Conservation (phyloP, 2,888 invertebrate species). For the Temnothorax unifasciatus region DNA sequence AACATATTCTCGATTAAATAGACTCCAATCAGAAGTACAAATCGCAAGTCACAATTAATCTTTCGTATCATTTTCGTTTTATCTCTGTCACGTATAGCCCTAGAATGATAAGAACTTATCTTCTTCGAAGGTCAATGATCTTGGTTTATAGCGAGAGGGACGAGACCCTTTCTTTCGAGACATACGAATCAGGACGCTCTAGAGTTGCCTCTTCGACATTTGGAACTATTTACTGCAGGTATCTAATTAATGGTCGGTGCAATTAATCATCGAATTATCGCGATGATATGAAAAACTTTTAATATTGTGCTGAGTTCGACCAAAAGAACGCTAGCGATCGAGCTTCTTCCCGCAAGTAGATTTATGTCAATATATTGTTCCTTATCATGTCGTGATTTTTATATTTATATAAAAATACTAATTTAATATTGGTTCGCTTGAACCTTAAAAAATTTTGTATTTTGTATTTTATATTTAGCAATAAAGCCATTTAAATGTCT, state of each 20-base stretch:
- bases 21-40: conserved; percentile 19
- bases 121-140: conserved; percentile 73
- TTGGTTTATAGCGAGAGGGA: conserved; percentile 64
- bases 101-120: conserved; percentile 56
- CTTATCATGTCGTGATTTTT: background rate
- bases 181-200: conserved; percentile 71
- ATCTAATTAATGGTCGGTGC: conserved; percentile 60
- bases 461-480: background rate
- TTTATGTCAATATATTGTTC: background rate
- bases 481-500: background rate
- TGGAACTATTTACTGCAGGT: conserved; percentile 52
- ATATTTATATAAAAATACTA: too few species aligned
- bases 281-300: background rate
- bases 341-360: background rate
- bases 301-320: background rate
- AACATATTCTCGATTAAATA: conserved; percentile 7
- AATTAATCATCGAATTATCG: conserved; percentile 29
- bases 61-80: conserved; percentile 41
- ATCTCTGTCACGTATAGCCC: conserved; percentile 29
- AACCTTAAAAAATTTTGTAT: background rate
- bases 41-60: conserved; percentile 37
- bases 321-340: background rate
- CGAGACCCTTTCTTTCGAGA: conserved; percentile 63
- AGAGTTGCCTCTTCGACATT: conserved; percentile 67
- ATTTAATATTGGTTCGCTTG: background rate